A percentile compares a stretch with the other conserved stretches of the same genome.
Evolutionary conservation across 2,797 vertebrate species (phyloP).

Genomic region (Helostoma temminkii): DNA sequence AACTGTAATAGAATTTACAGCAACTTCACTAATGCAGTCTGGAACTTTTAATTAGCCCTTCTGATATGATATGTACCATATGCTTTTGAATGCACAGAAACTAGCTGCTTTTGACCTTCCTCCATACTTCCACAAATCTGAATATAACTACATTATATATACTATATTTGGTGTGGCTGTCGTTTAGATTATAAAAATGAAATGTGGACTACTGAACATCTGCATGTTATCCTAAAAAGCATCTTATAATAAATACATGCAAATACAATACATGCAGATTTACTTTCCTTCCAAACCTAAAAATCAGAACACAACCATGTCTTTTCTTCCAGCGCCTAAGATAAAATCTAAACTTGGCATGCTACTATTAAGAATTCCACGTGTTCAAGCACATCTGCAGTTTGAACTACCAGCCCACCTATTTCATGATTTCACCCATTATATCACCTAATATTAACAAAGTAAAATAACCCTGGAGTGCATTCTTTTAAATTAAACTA

Average conservation of each 20-base stretch:
- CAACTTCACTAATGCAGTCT: background rate
- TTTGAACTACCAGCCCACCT: background rate
- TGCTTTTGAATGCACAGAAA: constrained; percentile 14
- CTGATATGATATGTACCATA: background rate
- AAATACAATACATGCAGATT: background rate
- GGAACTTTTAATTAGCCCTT: constrained; percentile 6
- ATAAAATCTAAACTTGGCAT: constrained; percentile 27
- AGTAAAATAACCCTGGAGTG: background rate
- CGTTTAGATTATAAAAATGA: background rate
- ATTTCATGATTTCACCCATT: background rate
- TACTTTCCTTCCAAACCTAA: background rate
- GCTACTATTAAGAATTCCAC: background rate
- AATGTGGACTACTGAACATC: background rate
- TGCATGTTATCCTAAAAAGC: background rate
- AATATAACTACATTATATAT: too few relatives aligned
- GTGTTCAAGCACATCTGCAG: constrained; percentile 12
- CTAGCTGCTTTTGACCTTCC: background rate
- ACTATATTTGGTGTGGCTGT: too few relatives aligned
- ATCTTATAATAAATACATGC: background rate
- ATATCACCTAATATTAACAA: constrained; percentile 1
- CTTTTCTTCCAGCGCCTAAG: background rate
- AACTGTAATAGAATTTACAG: constrained; percentile 16
- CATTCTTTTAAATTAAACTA: constrained; percentile 17
- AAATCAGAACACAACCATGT: background rate
- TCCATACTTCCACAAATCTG: too few relatives aligned